Evolutionary conservation across 1,140 invertebrate genomes (phyloP).

Genomic region (Xylocopa sonorina): DNA sequence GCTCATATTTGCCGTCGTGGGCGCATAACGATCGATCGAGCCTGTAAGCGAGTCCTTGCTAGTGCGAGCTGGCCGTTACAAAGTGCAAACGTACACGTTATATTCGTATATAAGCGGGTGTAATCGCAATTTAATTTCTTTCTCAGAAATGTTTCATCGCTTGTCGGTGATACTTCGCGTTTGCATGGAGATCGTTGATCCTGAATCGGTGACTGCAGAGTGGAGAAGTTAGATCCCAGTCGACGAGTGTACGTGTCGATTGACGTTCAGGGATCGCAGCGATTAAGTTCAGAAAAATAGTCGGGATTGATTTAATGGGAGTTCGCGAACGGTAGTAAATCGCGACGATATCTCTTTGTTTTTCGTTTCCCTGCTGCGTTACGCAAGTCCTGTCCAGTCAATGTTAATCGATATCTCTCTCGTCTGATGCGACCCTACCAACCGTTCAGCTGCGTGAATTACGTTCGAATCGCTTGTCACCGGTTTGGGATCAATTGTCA

Average conservation of each 20-base stretch:
- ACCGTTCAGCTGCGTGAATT: constrained; percentile 7
- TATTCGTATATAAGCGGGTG: not conserved
- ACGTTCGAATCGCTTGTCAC: constrained; percentile 13
- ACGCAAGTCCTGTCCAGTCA: not conserved
- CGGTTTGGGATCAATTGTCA: constrained; percentile 33
- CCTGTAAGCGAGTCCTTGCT: not conserved
- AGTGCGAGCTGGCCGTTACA: not conserved
- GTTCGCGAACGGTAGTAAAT: no score
- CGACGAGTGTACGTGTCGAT: not conserved
- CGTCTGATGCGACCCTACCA: not conserved
- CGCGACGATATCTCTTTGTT: no score
- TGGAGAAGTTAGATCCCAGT: constrained; percentile 12
- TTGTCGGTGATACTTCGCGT: constrained; percentile 1
- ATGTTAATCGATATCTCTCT: constrained; percentile 2
- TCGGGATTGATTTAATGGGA: no score
- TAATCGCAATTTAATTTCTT: no score
- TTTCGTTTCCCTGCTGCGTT: not conserved
- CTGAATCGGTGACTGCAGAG: not conserved
- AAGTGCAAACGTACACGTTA: constrained; percentile 19
- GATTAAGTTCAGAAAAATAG: not conserved
- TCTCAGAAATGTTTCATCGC: no score
- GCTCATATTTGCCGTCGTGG: not conserved
- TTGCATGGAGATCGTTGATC: not conserved
- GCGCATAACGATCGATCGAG: not conserved
- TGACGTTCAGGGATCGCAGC: not conserved